Evolutionary conservation across 2,888 invertebrate species (phyloP), one percentile per base, ranked within the genome.

Genomic region (Microctonus brassicae): DNA sequence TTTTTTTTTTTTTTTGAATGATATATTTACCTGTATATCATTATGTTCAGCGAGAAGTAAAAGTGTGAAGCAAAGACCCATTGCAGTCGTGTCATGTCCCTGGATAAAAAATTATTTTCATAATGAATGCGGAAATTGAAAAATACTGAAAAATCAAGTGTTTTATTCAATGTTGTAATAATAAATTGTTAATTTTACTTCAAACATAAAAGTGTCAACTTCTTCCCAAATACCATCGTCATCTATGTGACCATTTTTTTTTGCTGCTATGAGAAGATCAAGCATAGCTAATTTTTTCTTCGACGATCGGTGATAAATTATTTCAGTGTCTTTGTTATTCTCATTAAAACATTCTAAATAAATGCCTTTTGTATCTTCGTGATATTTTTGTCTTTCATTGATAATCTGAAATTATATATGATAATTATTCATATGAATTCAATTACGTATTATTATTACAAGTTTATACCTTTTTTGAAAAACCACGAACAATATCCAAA

Each of bases 141-240:
- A n/a, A n/a, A n/a, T n/a, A n/a, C n/a, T n/a, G n/a, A n/a, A n/a
- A n/a, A n/a, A n/a, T n/a, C n/a, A n/a, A n/a, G n/a, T 29, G 29
- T 7, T 5, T 29, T 3, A 29, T 29, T 29, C 3, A 3, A 29
- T 29, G 7, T 29, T 7, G 7, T 29, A 7, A 29, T 3, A 29
- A 29, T 5, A 29, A 29, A 29, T 2, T 4, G 22, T 17, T 11
- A 11, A 36, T 61, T 20, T 20, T 63, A 76, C 77, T 69, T 74
- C 77, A 60, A 77, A 77, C 55, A 77, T 72, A 55, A 77, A 77
- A 22, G 77, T 77, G 42, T 77, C 76, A 17, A 77, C 77, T 64
- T 77, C 77, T 24, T 77, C 77, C 60, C 72, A 53, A 22, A 77
- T 77, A 10, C 77, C 77, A 11, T 63, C 53, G 26, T 77, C 77